phyloP scores from a whole-genome alignment of 2,797 vertebrate genomes.

The Spinus pinus region DNA sequence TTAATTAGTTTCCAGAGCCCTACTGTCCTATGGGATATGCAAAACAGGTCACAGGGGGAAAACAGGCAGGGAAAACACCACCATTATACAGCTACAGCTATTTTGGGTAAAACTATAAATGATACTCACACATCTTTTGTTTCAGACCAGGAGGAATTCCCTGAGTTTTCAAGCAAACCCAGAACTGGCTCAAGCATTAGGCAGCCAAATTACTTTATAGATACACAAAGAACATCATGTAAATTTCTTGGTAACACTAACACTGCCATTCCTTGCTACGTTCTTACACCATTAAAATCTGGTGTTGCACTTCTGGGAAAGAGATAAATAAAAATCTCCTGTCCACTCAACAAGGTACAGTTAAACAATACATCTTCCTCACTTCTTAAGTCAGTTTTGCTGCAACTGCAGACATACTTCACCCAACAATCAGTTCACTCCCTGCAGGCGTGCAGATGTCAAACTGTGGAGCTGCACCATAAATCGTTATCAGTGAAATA shows the following conservation, averaged over 20 bases:
- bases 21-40: neutral
- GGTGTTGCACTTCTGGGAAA: neutral
- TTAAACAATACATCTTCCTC: neutral
- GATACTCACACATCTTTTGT: neutral
- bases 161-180: neutral
- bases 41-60: neutral
- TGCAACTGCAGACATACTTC: neutral
- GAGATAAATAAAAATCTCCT: neutral
- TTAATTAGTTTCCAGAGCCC: neutral
- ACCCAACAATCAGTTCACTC: neutral
- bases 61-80: neutral
- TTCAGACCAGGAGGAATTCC: neutral
- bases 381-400: neutral
- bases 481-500: neutral
- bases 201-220: neutral
- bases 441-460: neutral
- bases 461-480: neutral
- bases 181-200: neutral
- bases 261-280: fast-evolving
- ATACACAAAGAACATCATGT: neutral
- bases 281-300: neutral
- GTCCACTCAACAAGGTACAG: neutral
- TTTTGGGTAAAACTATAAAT: neutral
- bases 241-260: neutral
- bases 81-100: neutral